Evolutionary conservation across 2,888 invertebrate genomes (phyloP).

Genomic region (Cheilosia urbana): DNA sequence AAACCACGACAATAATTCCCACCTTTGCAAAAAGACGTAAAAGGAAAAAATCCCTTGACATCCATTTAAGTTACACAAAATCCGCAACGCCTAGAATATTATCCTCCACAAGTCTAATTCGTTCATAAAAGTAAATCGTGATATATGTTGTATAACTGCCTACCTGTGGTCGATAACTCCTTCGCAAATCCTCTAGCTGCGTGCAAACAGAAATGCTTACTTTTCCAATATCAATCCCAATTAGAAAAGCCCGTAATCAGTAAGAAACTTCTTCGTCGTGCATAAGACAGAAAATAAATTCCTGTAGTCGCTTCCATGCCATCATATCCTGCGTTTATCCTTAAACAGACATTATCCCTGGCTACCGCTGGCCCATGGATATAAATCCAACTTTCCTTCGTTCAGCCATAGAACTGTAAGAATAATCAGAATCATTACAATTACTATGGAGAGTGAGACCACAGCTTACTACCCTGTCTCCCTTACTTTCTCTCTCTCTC

Average conservation of each 20-base stretch:
- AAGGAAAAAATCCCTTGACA: background rate
- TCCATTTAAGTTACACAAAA: background rate
- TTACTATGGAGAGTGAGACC: background rate
- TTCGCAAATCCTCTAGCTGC: background rate
- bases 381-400: constrained; percentile 12
- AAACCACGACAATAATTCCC: background rate
- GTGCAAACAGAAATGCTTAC: background rate
- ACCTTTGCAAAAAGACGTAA: background rate
- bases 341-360: background rate
- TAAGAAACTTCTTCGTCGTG: background rate
- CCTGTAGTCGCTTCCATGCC: background rate
- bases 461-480: no score
- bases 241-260: background rate
- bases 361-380: background rate
- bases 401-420: background rate
- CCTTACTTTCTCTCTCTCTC: background rate
- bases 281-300: constrained; percentile 3
- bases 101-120: background rate
- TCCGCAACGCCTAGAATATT: background rate
- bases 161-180: background rate
- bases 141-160: background rate
- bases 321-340: background rate
- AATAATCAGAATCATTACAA: background rate
- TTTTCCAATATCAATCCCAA: background rate
- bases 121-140: background rate